Base-by-base conservation (phyloP, 1,140 invertebrate genomes). In the Drosophila bipectinata region DNA sequence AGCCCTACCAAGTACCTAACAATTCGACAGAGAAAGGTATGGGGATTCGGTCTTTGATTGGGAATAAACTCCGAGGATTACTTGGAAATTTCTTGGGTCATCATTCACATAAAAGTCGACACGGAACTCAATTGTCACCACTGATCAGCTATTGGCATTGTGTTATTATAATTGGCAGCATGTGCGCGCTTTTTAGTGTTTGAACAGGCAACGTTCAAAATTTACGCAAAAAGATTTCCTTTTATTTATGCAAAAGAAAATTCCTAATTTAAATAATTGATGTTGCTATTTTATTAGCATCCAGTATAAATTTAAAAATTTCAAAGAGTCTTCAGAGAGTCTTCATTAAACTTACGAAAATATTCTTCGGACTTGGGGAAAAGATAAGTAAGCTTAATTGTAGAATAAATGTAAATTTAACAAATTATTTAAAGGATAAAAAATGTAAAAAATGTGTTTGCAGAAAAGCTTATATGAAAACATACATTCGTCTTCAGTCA, bases 401-500 rank as follows among this genome's bases (percentile, higher is more conserved):
- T 21, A 21, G 21, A 21, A 21, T 21, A 21, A 21, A 21, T 21
- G 2, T 21, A 21, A 2, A 21, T 21, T 21, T 21, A 21, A 21
- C 1, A 2, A 21, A 21, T 21, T 21, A 21, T 21, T 21, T 2
- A 21, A 21, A 21, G 2, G 21, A n/a, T n/a, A n/a, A n/a, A n/a
- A n/a, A n/a, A 7, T 5, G 26, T 21, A 28, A 28, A 6, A 28
- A 28, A 37, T 37, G 3, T 37, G 10, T 24, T 14, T 30, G 44
- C 9, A 8, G 10, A 34, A 21, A 14, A 4, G 14, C n/a, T n/a
- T 3, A 12, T 52, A 28, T 10, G 54, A 55, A 47, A 47, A 63
- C 90, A 57, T 91, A 91, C 90, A 91, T 91, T 91, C 90, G 73
- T 91, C 90, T 77, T 91, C 90, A 37, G 87, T 88, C 67, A 91